These are phyloP conservation scores for Rhinogobius similis DNA, from an alignment of 2,113 vertebrate species.

Conservation along the genomic window DNA sequence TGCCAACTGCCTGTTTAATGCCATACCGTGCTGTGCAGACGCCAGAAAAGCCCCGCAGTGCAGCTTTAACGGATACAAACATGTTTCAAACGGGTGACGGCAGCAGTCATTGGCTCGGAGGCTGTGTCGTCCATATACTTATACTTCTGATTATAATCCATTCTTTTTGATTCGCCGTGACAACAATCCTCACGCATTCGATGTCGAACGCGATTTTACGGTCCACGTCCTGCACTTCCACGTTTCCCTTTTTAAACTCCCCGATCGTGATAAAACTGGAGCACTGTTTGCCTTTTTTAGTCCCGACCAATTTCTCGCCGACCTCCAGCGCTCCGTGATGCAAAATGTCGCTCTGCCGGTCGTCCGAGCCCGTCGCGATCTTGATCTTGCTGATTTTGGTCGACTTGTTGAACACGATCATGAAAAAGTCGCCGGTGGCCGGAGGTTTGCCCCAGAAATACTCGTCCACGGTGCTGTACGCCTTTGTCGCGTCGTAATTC, in stretches of 20 bases:
- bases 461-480: conserved; percentile 93
- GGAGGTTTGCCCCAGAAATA: conserved; percentile 98
- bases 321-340: conserved; percentile 94
- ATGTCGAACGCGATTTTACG: conserved; percentile 94
- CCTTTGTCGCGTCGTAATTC: conserved; percentile 92
- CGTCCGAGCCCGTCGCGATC: conserved; percentile 92
- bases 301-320: conserved; percentile 84
- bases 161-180: conserved; percentile 93
- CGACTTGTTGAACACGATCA: conserved; percentile 90
- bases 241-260: conserved; percentile 93
- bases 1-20: too few relatives aligned
- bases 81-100: conserved; percentile 31
- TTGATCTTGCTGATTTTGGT: conserved; percentile 92
- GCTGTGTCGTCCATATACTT: conserved; percentile 93
- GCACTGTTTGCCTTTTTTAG: conserved; percentile 88
- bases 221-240: conserved; percentile 90
- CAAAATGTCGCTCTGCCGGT: conserved; percentile 93
- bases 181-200: conserved; percentile 91
- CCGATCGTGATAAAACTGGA: conserved; percentile 89
- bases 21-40: not conserved
- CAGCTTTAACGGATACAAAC: conserved; percentile 26
- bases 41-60: not conserved
- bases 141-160: conserved; percentile 97
- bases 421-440: conserved; percentile 88
- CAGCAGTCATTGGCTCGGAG: conserved; percentile 75